Conservation (phyloP, 2,888 invertebrate species). For the Cryptus armator region DNA sequence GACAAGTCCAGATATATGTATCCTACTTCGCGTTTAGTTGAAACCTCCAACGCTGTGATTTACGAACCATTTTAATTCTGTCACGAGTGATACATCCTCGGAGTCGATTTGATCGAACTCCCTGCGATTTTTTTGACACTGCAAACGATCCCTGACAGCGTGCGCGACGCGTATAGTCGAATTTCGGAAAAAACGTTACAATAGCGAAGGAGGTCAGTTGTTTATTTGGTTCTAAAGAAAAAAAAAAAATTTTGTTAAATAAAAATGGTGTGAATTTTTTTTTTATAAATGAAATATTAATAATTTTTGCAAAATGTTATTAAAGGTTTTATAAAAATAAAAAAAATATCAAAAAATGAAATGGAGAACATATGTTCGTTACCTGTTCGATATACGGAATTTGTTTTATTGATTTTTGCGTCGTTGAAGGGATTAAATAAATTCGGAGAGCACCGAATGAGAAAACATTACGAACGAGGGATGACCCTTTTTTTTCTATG, state of each 20-base stretch:
- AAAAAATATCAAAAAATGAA: too few species aligned
- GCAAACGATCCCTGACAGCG: too few species aligned
- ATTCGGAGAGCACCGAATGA: constrained; percentile 17
- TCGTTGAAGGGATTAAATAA: constrained; percentile 20
- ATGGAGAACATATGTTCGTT: too few species aligned
- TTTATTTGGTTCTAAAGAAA: constrained; percentile 71
- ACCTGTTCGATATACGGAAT: too few species aligned
- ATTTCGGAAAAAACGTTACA: constrained; percentile 67
- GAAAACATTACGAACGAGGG: constrained; percentile 29
- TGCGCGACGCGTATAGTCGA: too few species aligned
- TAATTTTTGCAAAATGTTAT: too few species aligned
- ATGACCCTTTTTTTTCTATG: constrained; percentile 40
- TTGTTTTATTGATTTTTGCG: neutral
- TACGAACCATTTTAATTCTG: constrained; percentile 71
- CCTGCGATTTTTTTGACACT: too few species aligned
- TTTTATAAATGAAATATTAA: too few species aligned
- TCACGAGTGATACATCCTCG: constrained; percentile 38
- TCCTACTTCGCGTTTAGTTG: constrained; percentile 43
- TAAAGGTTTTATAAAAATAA: too few species aligned
- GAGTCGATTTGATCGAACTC: too few species aligned
- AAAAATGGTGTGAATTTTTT: too few species aligned
- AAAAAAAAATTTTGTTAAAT: constrained; percentile 9
- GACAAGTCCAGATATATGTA: constrained; percentile 46
- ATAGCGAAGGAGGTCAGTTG: constrained; percentile 73
- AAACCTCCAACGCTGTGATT: constrained; percentile 66